Evolutionary conservation across 2,888 invertebrate species (phyloP).

Genomic region (Cryptus viduatorius): DNA sequence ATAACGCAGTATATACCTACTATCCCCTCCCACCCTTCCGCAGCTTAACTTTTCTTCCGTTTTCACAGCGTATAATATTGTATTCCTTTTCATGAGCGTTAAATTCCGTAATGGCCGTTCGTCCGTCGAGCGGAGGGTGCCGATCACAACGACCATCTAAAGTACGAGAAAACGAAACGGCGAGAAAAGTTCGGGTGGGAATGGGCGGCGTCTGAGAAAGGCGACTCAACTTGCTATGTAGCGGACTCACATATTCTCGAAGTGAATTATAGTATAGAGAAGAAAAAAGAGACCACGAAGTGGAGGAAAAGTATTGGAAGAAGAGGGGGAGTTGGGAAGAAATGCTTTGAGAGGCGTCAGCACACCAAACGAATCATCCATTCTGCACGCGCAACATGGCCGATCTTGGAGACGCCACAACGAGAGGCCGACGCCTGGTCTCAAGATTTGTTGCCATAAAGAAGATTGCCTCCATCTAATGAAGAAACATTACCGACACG

Average conservation of each 20-base stretch:
- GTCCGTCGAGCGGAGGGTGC: conserved; percentile 52
- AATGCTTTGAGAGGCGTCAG: conserved; percentile 66
- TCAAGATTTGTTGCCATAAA: conserved; percentile 83
- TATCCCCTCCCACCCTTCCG: background rate
- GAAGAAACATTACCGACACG: conserved; percentile 82
- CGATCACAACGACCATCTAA: conserved; percentile 38
- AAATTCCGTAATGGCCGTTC: conserved; percentile 74
- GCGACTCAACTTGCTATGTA: background rate
- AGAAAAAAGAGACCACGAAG: conserved; percentile 69
- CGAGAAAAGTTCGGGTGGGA: conserved; percentile 61
- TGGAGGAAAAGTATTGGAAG: conserved; percentile 51
- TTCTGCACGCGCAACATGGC: conserved; percentile 77
- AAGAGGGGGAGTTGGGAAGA: conserved; percentile 69
- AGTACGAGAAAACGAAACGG: conserved; percentile 42
- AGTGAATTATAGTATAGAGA: conserved; percentile 46
- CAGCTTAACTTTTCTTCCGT: conserved; percentile 42
- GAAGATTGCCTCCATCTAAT: conserved; percentile 82
- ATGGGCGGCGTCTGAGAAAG: conserved; percentile 63
- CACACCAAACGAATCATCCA: conserved; percentile 75
- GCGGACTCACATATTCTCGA: conserved; percentile 41
- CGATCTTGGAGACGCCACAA: conserved; percentile 71
- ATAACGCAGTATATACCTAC: conserved; percentile 17
- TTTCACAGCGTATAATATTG: conserved; percentile 70
- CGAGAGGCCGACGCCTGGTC: conserved; percentile 74
- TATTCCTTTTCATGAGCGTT: conserved; percentile 74